Evolutionary conservation across 2,113 vertebrate species (phyloP).

Genomic region (Collichthys lucidus): DNA sequence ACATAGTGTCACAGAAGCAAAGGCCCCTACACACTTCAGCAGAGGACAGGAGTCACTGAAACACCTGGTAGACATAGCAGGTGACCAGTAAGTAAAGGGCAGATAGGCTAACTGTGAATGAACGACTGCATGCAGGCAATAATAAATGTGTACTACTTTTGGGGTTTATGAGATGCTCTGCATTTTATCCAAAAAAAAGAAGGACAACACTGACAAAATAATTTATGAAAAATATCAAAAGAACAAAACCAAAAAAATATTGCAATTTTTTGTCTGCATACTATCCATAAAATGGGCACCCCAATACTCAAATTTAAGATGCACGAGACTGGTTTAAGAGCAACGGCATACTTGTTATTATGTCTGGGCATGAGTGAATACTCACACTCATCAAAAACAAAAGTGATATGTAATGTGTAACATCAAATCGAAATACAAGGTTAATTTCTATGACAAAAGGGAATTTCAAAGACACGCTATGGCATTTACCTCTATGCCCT

Average conservation of each 20-base stretch:
- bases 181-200: background rate
- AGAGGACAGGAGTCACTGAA: slow-evolving; percentile 46
- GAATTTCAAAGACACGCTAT: slow-evolving; percentile 55
- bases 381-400: slow-evolving; percentile 16
- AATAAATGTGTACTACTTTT: background rate
- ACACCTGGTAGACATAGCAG: slow-evolving; percentile 12
- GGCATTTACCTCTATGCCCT: slow-evolving; percentile 55
- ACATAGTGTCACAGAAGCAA: slow-evolving; percentile 59
- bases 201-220: slow-evolving; percentile 20
- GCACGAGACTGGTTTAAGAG: slow-evolving; percentile 30
- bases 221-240: slow-evolving; percentile 34
- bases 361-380: slow-evolving; percentile 14
- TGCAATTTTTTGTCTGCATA: slow-evolving; percentile 35
- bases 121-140: slow-evolving; percentile 6
- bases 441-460: slow-evolving; percentile 51
- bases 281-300: slow-evolving; percentile 40
- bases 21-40: slow-evolving; percentile 34
- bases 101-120: slow-evolving; percentile 5
- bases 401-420: slow-evolving; percentile 39
- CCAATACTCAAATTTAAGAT: slow-evolving; percentile 29
- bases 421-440: slow-evolving; percentile 37
- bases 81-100: slow-evolving; percentile 18
- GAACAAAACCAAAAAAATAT: background rate
- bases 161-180: background rate
- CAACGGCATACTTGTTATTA: slow-evolving; percentile 16